These are phyloP conservation scores for Siniperca knerii DNA, from an alignment of 2,113 vertebrate genomes.

Conservation along the genomic window DNA sequence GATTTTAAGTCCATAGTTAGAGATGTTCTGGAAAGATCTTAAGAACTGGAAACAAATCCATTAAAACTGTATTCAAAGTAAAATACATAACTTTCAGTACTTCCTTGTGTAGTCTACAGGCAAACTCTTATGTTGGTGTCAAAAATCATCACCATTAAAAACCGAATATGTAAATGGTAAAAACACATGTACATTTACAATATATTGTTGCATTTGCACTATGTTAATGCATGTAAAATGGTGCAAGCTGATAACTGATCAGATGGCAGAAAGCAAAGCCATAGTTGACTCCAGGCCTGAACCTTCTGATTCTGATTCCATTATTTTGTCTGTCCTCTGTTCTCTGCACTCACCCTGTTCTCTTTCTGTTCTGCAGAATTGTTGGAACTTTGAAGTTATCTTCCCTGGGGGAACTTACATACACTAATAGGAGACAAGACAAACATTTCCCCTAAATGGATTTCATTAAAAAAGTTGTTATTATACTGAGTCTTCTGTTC, in stretches of 20 bases:
- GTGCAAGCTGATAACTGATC: not conserved
- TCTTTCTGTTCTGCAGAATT: not conserved
- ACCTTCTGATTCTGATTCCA: not conserved
- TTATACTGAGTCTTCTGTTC: not conserved
- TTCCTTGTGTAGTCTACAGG: not conserved
- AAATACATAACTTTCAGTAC: not conserved
- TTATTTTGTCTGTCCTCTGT: not conserved
- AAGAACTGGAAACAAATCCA: not conserved
- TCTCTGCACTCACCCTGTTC: not conserved
- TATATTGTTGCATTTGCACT: not conserved
- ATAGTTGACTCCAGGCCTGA: not conserved
- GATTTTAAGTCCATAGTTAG: not conserved
- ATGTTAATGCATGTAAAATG: not conserved
- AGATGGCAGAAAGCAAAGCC: not conserved
- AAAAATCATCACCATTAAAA: not conserved
- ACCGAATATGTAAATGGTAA: not conserved
- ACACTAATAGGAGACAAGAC: conserved; percentile 4
- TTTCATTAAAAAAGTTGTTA: conserved; percentile 10
- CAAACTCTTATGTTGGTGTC: not conserved
- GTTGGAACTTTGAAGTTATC: not conserved
- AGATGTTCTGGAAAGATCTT: not conserved
- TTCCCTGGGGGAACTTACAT: not conserved
- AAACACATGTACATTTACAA: not conserved
- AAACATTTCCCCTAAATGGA: not conserved
- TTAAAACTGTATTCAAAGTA: not conserved